Percentiles rank a stretch among this genome's conserved stretches.
Conservation (phyloP, 1,140 invertebrate species). For the Formica exsecta region DNA sequence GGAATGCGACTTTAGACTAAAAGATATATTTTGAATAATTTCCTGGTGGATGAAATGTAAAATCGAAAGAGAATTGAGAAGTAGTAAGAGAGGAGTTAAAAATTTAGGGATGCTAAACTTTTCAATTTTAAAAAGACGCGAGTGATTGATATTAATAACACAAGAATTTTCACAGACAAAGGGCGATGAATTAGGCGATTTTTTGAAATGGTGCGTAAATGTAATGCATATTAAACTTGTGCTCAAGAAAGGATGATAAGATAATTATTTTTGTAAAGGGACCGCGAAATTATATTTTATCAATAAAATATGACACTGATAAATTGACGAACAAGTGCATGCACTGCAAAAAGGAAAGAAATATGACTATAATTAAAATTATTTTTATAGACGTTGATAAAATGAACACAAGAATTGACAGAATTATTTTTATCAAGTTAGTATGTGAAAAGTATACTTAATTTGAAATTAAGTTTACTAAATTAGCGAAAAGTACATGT, state of each 20-base stretch:
- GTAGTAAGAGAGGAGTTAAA: slow-evolving; percentile 45
- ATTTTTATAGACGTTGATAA: slow-evolving; percentile 77
- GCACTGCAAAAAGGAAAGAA: slow-evolving; percentile 9
- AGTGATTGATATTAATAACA: slow-evolving; percentile 57
- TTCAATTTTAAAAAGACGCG: slow-evolving; percentile 32
- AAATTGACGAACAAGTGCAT: slow-evolving; percentile 34
- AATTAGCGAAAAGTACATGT: background rate
- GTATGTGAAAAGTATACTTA: background rate
- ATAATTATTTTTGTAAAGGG: slow-evolving; percentile 81
- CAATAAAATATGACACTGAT: slow-evolving; percentile 68
- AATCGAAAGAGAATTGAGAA: slow-evolving; percentile 31
- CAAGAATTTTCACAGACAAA: slow-evolving; percentile 66
- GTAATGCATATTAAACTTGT: slow-evolving; percentile 58
- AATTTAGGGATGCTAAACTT: slow-evolving; percentile 52
- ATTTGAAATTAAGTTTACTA: background rate
- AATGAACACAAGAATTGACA: background rate
- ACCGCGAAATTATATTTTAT: slow-evolving; percentile 59
- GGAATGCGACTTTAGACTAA: background rate
- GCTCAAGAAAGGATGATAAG: slow-evolving; percentile 72
- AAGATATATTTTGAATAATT: background rate
- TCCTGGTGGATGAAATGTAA: slow-evolving; percentile 7
- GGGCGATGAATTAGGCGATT: slow-evolving; percentile 59
- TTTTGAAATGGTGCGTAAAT: slow-evolving; percentile 42
- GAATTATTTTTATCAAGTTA: background rate
- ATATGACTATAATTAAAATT: slow-evolving; percentile 68